These are phyloP conservation scores for Cyrtonyx montezumae DNA, from an alignment of 2,113 vertebrate genomes.

Conservation along the genomic window DNA sequence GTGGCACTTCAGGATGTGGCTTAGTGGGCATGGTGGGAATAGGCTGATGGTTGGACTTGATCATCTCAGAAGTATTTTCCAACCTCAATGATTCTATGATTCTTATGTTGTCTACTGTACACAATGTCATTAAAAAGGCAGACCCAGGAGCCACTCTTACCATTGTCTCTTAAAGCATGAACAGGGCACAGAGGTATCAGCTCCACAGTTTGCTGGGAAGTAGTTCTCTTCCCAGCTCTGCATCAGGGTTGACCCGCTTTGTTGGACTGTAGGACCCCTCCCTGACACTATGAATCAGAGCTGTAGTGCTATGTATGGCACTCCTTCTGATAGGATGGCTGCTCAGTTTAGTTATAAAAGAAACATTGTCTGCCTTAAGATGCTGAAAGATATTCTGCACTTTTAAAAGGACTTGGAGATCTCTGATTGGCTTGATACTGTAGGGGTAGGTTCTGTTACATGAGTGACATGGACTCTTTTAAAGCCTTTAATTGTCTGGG, in stretches of 20 bases:
- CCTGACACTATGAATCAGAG: background rate
- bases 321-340: background rate
- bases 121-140: background rate
- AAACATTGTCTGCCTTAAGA: background rate
- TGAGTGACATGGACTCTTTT: background rate
- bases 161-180: background rate
- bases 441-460: background rate
- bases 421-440: background rate
- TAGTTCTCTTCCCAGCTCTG: background rate
- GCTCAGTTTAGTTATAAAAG: background rate
- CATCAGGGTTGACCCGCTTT: background rate
- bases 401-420: background rate
- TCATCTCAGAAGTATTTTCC: too few relatives aligned
- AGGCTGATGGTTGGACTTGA: too few relatives aligned
- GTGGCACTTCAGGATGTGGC: too few relatives aligned
- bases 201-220: background rate
- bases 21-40: too few relatives aligned
- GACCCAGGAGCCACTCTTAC: background rate
- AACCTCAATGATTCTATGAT: background rate
- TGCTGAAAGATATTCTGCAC: background rate
- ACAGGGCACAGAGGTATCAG: accelerated
- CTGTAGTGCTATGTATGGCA: background rate
- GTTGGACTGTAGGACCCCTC: background rate
- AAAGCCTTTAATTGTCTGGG: background rate
- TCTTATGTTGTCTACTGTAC: background rate